A percentile compares a stretch with the other conserved stretches of the same genome.
Evolutionary conservation across 2,888 invertebrate genomes (phyloP).

Genomic region (Standfussiana lucernea): DNA sequence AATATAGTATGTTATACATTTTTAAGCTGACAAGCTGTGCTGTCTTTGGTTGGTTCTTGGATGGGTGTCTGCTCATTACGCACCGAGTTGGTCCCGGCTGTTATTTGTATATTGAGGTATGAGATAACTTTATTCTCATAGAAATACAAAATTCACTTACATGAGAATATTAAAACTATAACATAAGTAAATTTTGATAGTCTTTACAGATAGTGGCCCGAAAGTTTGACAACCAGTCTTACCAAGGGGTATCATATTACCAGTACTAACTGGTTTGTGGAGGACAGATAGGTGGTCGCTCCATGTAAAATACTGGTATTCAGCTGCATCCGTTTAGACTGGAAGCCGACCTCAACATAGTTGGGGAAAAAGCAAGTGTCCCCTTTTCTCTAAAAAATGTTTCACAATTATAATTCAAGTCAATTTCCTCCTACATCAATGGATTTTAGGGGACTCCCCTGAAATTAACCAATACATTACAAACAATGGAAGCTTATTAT

Average conservation of each 20-base stretch:
- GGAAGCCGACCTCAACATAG: not conserved
- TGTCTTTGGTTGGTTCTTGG: no score
- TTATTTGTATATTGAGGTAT: no score
- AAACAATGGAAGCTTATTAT: conserved; percentile 27
- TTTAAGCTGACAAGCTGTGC: not conserved
- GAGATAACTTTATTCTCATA: no score
- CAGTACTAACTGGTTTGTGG: not conserved
- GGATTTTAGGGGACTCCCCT: conserved; percentile 40
- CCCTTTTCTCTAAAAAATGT: not conserved
- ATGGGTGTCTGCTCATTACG: no score
- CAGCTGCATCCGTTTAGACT: no score
- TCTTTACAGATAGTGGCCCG: no score
- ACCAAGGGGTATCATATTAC: not conserved
- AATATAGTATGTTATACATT: no score
- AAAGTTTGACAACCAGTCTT: no score
- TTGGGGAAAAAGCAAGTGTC: not conserved
- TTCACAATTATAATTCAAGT: not conserved
- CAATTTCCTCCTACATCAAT: conserved; percentile 1
- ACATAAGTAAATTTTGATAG: no score
- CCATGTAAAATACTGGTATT: not conserved
- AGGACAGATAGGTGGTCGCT: not conserved
- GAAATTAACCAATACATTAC: not conserved
- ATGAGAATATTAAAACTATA: no score
- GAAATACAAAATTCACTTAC: no score
- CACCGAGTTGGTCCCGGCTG: no score